Conservation (phyloP, 2,888 invertebrate species). For the Dynastes grantii region DNA sequence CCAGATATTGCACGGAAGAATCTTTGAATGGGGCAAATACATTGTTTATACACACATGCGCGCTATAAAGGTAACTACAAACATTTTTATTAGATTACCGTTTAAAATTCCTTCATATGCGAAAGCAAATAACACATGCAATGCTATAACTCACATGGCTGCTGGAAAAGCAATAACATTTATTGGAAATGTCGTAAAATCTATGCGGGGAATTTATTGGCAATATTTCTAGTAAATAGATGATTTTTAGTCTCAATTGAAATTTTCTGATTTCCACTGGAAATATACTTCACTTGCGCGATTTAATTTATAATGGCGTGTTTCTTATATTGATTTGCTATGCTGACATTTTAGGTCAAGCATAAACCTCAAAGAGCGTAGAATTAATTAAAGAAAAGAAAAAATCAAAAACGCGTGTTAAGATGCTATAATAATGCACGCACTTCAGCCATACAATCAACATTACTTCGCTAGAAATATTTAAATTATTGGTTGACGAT, state of each 20-base stretch:
- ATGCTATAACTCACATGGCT: slow-evolving; percentile 7
- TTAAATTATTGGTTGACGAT: slow-evolving; percentile 11
- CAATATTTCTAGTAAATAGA: slow-evolving; percentile 30
- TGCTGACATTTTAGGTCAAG: not conserved
- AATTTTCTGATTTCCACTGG: slow-evolving; percentile 14
- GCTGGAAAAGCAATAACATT: slow-evolving; percentile 37
- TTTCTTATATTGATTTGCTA: slow-evolving; percentile 4
- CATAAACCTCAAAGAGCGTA: not conserved
- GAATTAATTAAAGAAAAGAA: slow-evolving; percentile 4
- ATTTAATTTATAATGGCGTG: slow-evolving; percentile 11
- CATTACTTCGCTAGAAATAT: not conserved
- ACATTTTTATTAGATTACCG: slow-evolving; percentile 23
- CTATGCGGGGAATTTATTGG: slow-evolving; percentile 24
- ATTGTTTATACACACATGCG: not conserved
- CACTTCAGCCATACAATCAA: slow-evolving; percentile 1
- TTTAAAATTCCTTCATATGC: slow-evolving; percentile 10
- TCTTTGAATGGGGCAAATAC: not conserved
- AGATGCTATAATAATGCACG: slow-evolving; percentile 2
- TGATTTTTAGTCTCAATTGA: slow-evolving; percentile 22
- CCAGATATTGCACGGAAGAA: too few species aligned
- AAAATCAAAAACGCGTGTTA: not conserved
- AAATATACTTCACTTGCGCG: not conserved
- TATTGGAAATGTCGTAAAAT: slow-evolving; percentile 30
- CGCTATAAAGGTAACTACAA: not conserved
- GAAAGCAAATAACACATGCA: slow-evolving; percentile 12